Evolutionary conservation across 1,140 invertebrate species (phyloP).

Genomic region (Octopus sinensis): DNA sequence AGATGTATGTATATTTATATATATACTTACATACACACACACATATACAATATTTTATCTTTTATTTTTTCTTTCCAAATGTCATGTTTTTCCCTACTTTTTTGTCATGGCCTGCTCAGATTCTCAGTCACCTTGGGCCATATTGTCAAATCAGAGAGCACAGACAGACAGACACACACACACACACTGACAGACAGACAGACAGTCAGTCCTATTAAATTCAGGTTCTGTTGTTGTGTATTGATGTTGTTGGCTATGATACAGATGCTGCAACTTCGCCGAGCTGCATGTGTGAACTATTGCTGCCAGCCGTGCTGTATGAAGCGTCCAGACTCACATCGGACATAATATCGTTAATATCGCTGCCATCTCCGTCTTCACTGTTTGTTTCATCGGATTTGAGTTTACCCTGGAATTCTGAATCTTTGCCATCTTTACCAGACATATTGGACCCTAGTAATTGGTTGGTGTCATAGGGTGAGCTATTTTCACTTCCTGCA

Average conservation of each 20-base stretch:
- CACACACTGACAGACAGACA: too few species aligned
- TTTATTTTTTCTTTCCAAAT: too few species aligned
- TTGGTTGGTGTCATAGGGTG: neutral
- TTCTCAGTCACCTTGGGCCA: too few species aligned
- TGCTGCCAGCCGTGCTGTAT: neutral
- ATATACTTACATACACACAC: too few species aligned
- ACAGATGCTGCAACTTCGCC: conserved; percentile 7
- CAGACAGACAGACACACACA: too few species aligned
- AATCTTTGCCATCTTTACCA: neutral
- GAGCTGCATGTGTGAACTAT: neutral
- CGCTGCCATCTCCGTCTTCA: neutral
- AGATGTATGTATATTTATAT: too few species aligned
- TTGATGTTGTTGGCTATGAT: neutral
- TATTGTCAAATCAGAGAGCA: too few species aligned
- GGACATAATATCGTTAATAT: neutral
- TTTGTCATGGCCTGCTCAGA: too few species aligned
- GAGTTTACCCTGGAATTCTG: neutral
- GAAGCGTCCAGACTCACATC: neutral
- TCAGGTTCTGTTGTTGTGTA: too few species aligned
- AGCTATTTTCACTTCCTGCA: neutral
- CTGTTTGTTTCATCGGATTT: neutral
- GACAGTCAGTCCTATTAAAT: too few species aligned
- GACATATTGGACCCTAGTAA: neutral
- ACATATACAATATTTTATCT: too few species aligned
- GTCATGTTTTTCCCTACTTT: too few species aligned